These are phyloP conservation scores for Leptodactylus fallax DNA, from an alignment of 2,797 vertebrate genomes.

Conservation along the genomic window DNA sequence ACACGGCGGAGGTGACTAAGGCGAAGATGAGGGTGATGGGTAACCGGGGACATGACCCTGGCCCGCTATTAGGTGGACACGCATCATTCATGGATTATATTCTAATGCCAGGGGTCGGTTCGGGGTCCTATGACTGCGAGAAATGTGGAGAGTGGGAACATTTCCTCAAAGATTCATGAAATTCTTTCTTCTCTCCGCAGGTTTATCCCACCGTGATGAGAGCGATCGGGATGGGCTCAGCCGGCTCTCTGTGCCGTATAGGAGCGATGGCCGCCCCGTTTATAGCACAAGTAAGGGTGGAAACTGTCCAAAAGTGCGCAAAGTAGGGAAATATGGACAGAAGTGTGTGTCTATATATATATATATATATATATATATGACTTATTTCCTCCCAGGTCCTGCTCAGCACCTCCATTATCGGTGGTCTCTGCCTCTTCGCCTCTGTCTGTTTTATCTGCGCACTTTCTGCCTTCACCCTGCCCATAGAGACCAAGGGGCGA, in stretches of 20 bases:
- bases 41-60: not conserved
- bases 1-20: slow-evolving; percentile 90
- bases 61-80: too few relatives aligned
- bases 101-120: too few relatives aligned
- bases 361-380: too few relatives aligned
- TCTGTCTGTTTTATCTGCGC: slow-evolving; percentile 81
- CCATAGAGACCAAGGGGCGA: slow-evolving; percentile 90
- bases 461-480: slow-evolving; percentile 81
- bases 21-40: not conserved
- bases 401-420: slow-evolving; percentile 82
- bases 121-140: too few relatives aligned
- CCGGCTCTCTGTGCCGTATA: slow-evolving; percentile 89
- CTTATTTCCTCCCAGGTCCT: slow-evolving; percentile 79
- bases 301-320: too few relatives aligned
- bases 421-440: slow-evolving; percentile 85
- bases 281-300: slow-evolving; percentile 86
- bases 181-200: slow-evolving; percentile 69
- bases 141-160: too few relatives aligned
- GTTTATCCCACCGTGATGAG: slow-evolving; percentile 90
- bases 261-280: slow-evolving; percentile 96
- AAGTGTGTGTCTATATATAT: too few relatives aligned
- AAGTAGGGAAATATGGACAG: too few relatives aligned
- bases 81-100: too few relatives aligned
- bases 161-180: too few relatives aligned
- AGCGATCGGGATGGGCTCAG: slow-evolving; percentile 91